Conservation (phyloP, 2,888 invertebrate species). For the Dysmachus trigonus region DNA sequence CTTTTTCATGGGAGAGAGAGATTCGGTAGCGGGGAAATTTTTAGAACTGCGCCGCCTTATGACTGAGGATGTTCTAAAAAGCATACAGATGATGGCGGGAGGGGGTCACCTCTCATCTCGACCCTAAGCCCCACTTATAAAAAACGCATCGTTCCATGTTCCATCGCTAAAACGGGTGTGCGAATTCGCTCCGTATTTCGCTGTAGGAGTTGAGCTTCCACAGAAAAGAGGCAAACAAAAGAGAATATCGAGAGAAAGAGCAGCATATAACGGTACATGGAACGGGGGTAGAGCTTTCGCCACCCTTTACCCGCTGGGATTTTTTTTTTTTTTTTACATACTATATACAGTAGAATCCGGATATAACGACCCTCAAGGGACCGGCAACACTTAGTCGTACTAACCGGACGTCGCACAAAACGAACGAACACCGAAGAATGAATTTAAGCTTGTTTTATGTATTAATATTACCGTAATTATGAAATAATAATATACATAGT, state of each 20-base stretch:
- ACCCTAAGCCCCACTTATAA: constrained; percentile 13
- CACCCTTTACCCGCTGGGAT: not conserved
- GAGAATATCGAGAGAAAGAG: not conserved
- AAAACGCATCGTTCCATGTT: not conserved
- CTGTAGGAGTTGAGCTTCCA: not conserved
- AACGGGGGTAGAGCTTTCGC: not conserved
- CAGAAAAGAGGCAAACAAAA: not conserved
- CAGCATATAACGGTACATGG: not conserved
- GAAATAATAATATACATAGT: too few species aligned
- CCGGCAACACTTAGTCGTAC: too few species aligned
- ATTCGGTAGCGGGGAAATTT: constrained; percentile 7
- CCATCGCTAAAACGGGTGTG: not conserved
- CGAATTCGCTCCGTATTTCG: constrained; percentile 2
- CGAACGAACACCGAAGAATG: too few species aligned
- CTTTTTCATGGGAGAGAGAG: constrained; percentile 29
- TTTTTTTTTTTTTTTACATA: too few species aligned
- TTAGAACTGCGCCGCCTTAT: not conserved
- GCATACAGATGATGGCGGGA: not conserved
- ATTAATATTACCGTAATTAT: too few species aligned
- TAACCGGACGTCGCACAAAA: too few species aligned
- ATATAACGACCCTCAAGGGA: too few species aligned
- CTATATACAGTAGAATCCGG: too few species aligned
- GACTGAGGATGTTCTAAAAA: constrained; percentile 1
- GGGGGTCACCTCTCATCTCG: constrained; percentile 23
- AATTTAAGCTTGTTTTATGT: too few species aligned